Evolutionary conservation across 2,888 invertebrate species (phyloP).

Genomic region (Gortyna flavago): DNA sequence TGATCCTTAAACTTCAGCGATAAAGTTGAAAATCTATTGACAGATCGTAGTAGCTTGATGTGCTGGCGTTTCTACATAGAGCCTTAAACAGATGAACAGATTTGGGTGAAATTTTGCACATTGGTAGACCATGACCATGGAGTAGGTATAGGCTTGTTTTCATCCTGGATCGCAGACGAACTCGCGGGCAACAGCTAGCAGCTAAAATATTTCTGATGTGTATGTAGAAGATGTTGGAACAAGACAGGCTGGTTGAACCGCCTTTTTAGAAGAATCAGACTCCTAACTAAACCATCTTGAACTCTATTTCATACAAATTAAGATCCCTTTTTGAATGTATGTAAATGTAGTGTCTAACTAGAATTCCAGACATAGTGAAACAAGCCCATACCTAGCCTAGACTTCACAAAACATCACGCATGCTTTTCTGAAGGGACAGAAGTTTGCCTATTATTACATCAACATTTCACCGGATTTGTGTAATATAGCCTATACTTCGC

Average conservation of each 20-base stretch:
- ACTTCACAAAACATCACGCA: neutral
- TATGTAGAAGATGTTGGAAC: too few relatives aligned
- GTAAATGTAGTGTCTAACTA: too few relatives aligned
- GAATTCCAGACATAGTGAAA: neutral
- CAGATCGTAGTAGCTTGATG: too few relatives aligned
- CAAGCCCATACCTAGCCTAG: too few relatives aligned
- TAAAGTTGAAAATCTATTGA: too few relatives aligned
- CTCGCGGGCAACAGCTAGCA: neutral
- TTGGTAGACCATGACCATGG: neutral
- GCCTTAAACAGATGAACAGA: too few relatives aligned
- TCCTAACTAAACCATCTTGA: too few relatives aligned
- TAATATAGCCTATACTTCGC: neutral
- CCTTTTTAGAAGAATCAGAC: neutral
- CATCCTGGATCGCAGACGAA: neutral
- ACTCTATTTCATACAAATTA: neutral
- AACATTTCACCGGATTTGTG: neutral
- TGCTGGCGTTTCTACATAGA: too few relatives aligned
- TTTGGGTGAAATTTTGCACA: neutral
- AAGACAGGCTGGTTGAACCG: neutral
- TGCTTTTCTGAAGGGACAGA: neutral
- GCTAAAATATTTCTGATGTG: too few relatives aligned
- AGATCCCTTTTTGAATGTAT: neutral
- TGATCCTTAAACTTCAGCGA: too few relatives aligned
- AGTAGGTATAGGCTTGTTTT: neutral
- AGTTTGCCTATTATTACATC: neutral